Evolutionary conservation across 2,888 invertebrate genomes (phyloP).

Genomic region (Nemoura dubitans): DNA sequence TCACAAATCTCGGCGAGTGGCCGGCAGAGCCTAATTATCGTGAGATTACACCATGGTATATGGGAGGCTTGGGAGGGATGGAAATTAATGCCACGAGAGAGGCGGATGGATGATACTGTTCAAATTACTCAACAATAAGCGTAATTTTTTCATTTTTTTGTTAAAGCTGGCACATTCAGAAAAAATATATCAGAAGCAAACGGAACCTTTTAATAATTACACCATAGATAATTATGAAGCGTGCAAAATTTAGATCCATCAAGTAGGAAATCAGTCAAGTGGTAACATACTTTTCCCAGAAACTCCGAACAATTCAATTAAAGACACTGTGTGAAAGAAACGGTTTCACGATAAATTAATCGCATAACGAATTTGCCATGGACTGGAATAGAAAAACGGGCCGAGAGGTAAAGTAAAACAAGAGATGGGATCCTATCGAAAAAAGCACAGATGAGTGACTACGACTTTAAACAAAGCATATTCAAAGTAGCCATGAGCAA

Average conservation of each 20-base stretch:
- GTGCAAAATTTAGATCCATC: constrained; percentile 25
- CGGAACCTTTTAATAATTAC: background rate
- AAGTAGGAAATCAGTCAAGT: background rate
- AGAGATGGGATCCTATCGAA: background rate
- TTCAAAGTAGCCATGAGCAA: too few species aligned
- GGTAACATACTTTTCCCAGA: background rate
- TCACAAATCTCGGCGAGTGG: constrained; percentile 32
- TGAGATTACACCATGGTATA: constrained; percentile 13
- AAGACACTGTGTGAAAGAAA: background rate
- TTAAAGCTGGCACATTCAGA: constrained; percentile 20
- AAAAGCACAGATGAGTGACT: background rate
- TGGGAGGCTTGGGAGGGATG: background rate
- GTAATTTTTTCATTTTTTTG: constrained; percentile 1
- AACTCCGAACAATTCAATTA: background rate
- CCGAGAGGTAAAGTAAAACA: background rate
- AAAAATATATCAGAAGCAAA: constrained; percentile 13
- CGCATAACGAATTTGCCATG: background rate
- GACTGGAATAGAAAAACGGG: background rate
- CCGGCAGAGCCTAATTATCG: constrained; percentile 22
- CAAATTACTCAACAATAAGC: constrained; percentile 31
- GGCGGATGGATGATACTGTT: constrained; percentile 1
- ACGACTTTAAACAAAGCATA: too few species aligned
- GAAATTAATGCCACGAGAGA: constrained; percentile 23
- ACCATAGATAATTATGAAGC: constrained; percentile 20
- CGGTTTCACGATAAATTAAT: background rate